Conservation (phyloP, 2,113 vertebrate species). For the Hystrix cristata region DNA sequence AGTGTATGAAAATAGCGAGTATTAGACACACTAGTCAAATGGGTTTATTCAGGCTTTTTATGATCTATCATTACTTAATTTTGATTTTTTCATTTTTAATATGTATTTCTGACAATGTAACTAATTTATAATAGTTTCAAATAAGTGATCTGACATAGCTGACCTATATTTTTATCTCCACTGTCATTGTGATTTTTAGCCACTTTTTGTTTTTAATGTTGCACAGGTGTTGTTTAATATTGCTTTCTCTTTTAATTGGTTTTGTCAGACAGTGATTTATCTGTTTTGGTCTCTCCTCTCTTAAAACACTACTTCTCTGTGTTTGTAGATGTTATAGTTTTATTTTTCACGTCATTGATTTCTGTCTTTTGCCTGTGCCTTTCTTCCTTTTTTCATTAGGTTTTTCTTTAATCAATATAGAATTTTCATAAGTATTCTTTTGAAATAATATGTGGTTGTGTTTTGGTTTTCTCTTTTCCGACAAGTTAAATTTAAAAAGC, state of each 20-base stretch:
- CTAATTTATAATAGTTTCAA: background rate
- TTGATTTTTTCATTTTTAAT: background rate
- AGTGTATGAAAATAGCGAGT: background rate
- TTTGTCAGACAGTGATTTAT: background rate
- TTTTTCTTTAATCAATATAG: background rate
- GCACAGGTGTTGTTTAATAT: background rate
- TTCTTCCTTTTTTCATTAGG: background rate
- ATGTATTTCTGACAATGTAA: background rate
- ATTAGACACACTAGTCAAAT: background rate
- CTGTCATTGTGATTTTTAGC: background rate
- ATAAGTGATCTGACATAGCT: background rate
- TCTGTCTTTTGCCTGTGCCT: background rate
- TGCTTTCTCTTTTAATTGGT: background rate
- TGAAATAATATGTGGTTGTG: background rate
- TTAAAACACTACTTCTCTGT: background rate
- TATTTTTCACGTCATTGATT: slow-evolving; percentile 4
- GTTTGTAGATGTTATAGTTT: background rate
- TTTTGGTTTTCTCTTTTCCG: background rate
- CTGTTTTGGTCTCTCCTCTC: background rate
- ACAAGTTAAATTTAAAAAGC: background rate
- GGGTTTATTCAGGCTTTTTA: background rate
- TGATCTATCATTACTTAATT: background rate
- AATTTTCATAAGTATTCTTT: background rate
- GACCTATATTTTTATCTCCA: background rate
- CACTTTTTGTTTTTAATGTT: background rate